phyloP scores from a whole-genome alignment of 1,140 invertebrate genomes.

The Spodoptera frugiperda region DNA sequence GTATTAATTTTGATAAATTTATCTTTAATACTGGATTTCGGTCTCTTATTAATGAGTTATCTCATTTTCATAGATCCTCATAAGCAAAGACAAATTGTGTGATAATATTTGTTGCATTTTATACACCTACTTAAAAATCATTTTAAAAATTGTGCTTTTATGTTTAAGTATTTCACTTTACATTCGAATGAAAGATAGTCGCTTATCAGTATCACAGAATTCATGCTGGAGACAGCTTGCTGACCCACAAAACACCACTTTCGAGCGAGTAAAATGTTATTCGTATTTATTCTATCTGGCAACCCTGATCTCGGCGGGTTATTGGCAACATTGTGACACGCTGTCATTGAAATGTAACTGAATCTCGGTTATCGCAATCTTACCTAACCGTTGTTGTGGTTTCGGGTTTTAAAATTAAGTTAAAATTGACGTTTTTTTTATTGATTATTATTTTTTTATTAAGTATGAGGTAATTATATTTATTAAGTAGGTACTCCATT shows the following conservation, averaged over 20 bases:
- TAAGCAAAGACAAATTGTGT: no score
- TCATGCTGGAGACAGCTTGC: conserved; percentile 1
- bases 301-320: conserved; percentile 30
- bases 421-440: conserved; percentile 2
- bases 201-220: neutral
- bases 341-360: conserved; percentile 46
- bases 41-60: no score
- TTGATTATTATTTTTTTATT: neutral
- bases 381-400: conserved; percentile 20
- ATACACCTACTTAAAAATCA: no score
- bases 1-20: no score
- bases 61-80: no score
- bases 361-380: conserved; percentile 29
- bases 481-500: no score
- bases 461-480: no score
- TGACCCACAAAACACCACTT: conserved; percentile 21
- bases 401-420: conserved; percentile 1
- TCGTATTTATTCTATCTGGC: conserved; percentile 30
- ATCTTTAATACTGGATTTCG: no score
- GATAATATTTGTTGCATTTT: no score
- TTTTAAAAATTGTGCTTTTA: no score
- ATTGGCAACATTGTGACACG: conserved; percentile 44
- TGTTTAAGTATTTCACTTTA: no score
- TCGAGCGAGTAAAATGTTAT: conserved; percentile 3
- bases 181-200: neutral